phyloP scores from a whole-genome alignment of 2,888 invertebrate genomes.

The Leptinotarsa rubiginosa region DNA sequence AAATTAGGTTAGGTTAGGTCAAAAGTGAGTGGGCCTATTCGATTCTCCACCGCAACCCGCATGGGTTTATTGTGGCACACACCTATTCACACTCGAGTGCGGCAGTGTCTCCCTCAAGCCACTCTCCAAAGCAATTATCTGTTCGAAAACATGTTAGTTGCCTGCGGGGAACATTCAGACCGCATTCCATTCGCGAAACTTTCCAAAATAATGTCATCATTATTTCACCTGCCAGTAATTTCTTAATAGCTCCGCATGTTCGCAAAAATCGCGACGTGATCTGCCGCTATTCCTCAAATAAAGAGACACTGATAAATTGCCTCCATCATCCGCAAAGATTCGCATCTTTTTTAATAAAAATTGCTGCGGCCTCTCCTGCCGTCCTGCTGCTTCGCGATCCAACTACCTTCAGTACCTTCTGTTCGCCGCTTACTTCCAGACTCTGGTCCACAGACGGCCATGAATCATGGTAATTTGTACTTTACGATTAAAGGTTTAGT shows the following conservation, averaged over 20 bases:
- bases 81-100: no score
- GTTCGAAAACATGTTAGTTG: not conserved
- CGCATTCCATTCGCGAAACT: not conserved
- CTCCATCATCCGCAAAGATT: not conserved
- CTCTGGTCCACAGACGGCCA: constrained; percentile 20
- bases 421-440: constrained; percentile 8
- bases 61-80: no score
- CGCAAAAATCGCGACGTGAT: not conserved
- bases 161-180: not conserved
- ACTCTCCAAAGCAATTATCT: no score
- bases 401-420: constrained; percentile 7
- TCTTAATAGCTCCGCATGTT: not conserved
- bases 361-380: not conserved
- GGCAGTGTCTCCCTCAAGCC: no score
- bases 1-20: no score
- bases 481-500: constrained; percentile 23
- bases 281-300: not conserved
- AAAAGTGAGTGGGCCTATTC: no score
- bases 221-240: not conserved
- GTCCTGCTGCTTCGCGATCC: not conserved
- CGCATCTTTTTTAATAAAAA: not conserved
- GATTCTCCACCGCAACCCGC: no score
- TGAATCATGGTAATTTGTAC: constrained; percentile 22
- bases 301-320: constrained; percentile 1
- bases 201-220: not conserved